Base-by-base conservation (phyloP, 2,113 vertebrate species). In the Gobius niger region DNA sequence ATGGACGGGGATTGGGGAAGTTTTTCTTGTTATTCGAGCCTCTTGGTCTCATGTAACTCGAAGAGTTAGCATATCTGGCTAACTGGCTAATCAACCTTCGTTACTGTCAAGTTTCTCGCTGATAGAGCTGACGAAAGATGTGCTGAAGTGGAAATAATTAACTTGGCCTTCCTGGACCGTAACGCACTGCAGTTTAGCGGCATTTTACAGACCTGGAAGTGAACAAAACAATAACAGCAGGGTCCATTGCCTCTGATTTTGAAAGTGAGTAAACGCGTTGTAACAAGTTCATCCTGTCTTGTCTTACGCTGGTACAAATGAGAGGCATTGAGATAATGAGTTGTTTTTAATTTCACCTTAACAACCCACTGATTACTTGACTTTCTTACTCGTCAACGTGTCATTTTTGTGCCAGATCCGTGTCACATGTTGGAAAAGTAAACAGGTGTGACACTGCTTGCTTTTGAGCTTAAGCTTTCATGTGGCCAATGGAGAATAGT, bases 91-190 rank as follows among this genome's bases (percentile, higher is more conserved):
- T 82, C 72, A 75, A 78, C 81, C 15, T 47, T 51, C 13, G 53
- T 19, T 34, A 12, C 63, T 65, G 69, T 54, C 67, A 83, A 87
- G 63, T 81, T 77, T 65, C 41, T 56, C 19, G 63, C 49, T n/a
- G 40, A 6, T 7, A n/a, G 24, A 41, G 53, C 63, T 57, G 76
- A 80, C 68, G 64, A 72, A 10, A 63, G 11, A 66, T 68, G 80
- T 66, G 65, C 75, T 67, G 13, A 72, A 41, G 47, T 75, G 77
- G 77, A 65, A 75, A 86, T 86, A 9, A 72, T 82, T 72, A 76
- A 70, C 56, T 65, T 72, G 71, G 70, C 65, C 63, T 13, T 0
- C 19, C 42, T 64, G 67, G 34, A 50, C 46, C 15, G 11, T 10
- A 7, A 12, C 9, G 24, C 49, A 13, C 1, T 44, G 0, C 12